Evolutionary conservation across 37 sponge, comb jelly and placozoan genomes (phyloP), one percentile per base, ranked within the genome.

Genomic region (Halichondria panicea): DNA sequence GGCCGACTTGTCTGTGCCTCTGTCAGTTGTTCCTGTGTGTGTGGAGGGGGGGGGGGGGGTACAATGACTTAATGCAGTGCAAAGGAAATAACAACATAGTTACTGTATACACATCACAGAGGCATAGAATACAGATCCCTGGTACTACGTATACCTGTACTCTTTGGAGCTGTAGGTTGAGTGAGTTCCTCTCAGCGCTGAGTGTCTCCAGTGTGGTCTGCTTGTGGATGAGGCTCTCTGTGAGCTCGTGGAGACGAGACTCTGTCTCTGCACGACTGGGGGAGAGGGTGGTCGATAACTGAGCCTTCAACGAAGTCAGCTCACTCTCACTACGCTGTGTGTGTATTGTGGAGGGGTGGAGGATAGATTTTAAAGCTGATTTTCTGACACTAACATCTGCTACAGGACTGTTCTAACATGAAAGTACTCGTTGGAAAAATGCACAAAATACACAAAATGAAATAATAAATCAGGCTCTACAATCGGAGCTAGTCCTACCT

Each of bases 121-220:
- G 25, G 22, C 18, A 59, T n/a, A n/a, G n/a, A n/a, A n/a, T n/a
- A n/a, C n/a, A n/a, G n/a, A n/a, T n/a, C n/a, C n/a, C n/a, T n/a
- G n/a, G n/a, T n/a, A n/a, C n/a, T n/a, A n/a, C n/a, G n/a, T n/a
- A 13, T 34, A 86, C 87, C 81, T 80, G 41, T 45, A 76, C n/a
- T 74, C 71, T 81, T 60, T 92, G 87, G 72, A 95, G 75, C 70
- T 88, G 92, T 6, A 92, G 43, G 1, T 81, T 59, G 27, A 91
- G 76, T 6, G 90, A 78, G 66, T 72, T 74, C 59, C 59, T 82
- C 72, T 95, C 96, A 32, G 88, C 38, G 60, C 46, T 89, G 36
- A 95, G 70, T 21, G 87, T 62, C 76, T 95, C 96, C 65, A 92
- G 76, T n/a, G 80, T 59, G 4, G 92, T 89, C 77, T 95, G 96